Conservation (phyloP, 2,113 vertebrate species). For the Anarhynchus alexandrinus region DNA sequence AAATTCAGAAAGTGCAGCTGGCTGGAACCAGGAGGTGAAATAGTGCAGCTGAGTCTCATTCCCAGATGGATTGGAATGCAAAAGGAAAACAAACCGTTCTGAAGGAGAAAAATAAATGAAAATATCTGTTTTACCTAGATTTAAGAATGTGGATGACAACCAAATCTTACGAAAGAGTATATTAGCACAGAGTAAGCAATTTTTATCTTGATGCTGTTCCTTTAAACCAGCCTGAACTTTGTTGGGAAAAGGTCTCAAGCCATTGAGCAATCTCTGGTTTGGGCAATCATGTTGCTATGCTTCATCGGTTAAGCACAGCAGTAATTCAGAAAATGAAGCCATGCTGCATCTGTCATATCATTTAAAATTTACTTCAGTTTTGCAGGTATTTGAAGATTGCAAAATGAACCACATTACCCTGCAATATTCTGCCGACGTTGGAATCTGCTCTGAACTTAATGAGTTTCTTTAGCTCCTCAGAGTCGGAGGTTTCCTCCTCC, state of each 20-base stretch:
- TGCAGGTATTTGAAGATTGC: constrained; percentile 51
- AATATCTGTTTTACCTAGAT: neutral
- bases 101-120: constrained; percentile 14
- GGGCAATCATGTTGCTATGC: constrained; percentile 53
- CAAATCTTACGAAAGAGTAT: constrained; percentile 1
- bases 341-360: neutral
- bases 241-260: constrained; percentile 56
- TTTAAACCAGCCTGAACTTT: constrained; percentile 61
- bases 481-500: neutral
- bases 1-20: neutral
- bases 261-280: constrained; percentile 70
- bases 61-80: neutral
- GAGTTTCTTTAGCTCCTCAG: neutral
- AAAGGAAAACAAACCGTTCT: neutral
- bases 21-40: neutral
- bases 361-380: constrained; percentile 48
- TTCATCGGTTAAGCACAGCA: constrained; percentile 61
- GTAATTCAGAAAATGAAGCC: constrained; percentile 64
- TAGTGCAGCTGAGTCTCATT: neutral
- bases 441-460: neutral
- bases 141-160: constrained; percentile 14
- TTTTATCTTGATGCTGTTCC: constrained; percentile 50
- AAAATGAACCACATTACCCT: neutral
- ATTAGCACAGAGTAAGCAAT: constrained; percentile 32
- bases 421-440: neutral